Base-by-base conservation (phyloP, 1,140 invertebrate genomes). In the Euura saliciscinereae region DNA sequence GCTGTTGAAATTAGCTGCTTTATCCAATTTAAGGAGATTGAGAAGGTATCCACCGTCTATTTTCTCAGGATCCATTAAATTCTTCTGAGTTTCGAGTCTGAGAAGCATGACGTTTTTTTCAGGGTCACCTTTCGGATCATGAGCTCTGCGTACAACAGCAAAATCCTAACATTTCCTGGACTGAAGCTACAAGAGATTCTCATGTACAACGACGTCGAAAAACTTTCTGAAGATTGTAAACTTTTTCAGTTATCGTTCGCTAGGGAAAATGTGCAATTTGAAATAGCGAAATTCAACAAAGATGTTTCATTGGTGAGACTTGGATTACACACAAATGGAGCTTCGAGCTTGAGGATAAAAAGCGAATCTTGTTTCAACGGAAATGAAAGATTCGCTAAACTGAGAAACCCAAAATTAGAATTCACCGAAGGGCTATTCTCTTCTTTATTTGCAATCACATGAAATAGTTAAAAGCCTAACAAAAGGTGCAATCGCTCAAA, bases 61-160 rank as follows among this genome's bases (percentile, higher is more conserved):
- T 28, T 28, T 28, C 28, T 28, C 28, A 28, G 28, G 28, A 28
- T 51, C 59, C 69, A 66, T n/a, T 68, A 70, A 73, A 28, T 4
- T 72, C 43, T 13, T 68, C 44, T n/a, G 42, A 46, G 43, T 66
- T 45, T 45, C 43, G 42, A 5, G 43, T 66, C 45, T 72, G 43
- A 51, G 28, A 28, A 28, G 10, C 44, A 7, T 71, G 73, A 68
- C 45, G 69, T 78, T 69, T 76, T 74, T 86, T 85, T 66, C 75
- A 91, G 90, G 77, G 76, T 78, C 68, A 83, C 85, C n/a, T 79
- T 91, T 2, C 51, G 82, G 78, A 85, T 89, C 1, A 87, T 92
- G 88, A 89, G 87, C 71, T 75, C 76, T 43, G 90, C 85, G 3
- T 92, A 90, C 76, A 89, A 83, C 78, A 91, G 87, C 71, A 89